A percentile compares a stretch with the other conserved stretches of the same genome.
phyloP scores from a whole-genome alignment of 2,888 invertebrate species.

The Nudaria mundana region DNA sequence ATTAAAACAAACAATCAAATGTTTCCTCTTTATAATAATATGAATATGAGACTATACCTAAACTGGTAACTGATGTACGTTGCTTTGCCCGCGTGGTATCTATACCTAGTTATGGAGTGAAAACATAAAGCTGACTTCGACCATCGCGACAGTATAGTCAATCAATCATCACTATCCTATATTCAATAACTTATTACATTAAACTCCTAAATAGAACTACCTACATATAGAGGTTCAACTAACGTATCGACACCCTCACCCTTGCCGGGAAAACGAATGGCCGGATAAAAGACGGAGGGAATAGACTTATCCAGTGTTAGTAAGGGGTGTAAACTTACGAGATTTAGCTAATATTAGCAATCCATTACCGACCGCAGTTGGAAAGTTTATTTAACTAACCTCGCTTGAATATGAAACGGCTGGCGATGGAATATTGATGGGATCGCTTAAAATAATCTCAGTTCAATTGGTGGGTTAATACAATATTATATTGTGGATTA shows the following conservation, averaged over 20 bases:
- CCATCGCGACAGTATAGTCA: too few species aligned
- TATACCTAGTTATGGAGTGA: too few species aligned
- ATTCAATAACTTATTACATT: slow-evolving; percentile 28
- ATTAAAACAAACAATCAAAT: too few species aligned
- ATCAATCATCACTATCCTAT: slow-evolving; percentile 34
- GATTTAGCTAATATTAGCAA: slow-evolving; percentile 79
- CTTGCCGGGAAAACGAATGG: slow-evolving; percentile 49
- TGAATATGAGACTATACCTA: too few species aligned
- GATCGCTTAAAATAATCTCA: slow-evolving; percentile 9
- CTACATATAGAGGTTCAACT: too few species aligned
- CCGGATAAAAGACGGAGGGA: slow-evolving; percentile 72
- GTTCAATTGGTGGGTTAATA: slow-evolving; percentile 5
- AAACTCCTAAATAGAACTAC: too few species aligned
- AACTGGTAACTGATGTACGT: too few species aligned
- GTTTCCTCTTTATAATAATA: too few species aligned
- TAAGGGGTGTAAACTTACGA: slow-evolving; percentile 62
- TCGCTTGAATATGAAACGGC: slow-evolving; percentile 25
- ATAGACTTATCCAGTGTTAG: slow-evolving; percentile 55
- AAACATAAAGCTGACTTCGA: too few species aligned
- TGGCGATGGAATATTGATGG: slow-evolving; percentile 35
- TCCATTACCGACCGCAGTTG: slow-evolving; percentile 62
- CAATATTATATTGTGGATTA: neutral
- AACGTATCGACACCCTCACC: slow-evolving; percentile 39
- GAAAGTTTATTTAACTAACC: slow-evolving; percentile 36
- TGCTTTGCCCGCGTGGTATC: too few species aligned